A percentile compares a stretch with the other conserved stretches of the same genome.
phyloP scores from a whole-genome alignment of 2,797 vertebrate species.

The Coregonus sp. region DNA sequence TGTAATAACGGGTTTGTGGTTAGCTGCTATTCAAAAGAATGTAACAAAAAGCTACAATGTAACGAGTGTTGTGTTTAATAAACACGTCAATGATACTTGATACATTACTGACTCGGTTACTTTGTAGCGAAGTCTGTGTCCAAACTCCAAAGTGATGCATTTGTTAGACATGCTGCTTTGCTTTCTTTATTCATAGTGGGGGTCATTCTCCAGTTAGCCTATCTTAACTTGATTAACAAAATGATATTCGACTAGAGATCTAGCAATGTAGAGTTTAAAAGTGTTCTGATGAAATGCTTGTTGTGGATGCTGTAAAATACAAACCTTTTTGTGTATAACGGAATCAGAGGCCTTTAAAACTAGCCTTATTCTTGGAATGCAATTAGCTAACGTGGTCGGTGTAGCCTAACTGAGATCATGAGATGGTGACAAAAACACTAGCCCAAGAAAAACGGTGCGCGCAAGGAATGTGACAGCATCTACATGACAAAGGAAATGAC shows the following conservation, averaged over 20 bases:
- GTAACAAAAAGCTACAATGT: neutral
- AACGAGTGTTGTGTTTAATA: conserved; percentile 10
- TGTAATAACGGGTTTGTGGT: neutral
- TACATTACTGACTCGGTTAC: conserved; percentile 14
- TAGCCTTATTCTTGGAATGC: neutral
- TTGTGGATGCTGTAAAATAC: neutral
- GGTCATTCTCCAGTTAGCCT: neutral
- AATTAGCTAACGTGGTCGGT: neutral
- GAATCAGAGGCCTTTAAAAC: neutral
- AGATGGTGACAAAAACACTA: conserved; percentile 13
- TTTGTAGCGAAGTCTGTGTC: conserved; percentile 1
- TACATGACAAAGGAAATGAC: conserved; percentile 60
- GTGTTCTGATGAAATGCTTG: neutral
- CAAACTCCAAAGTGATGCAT: conserved; percentile 5
- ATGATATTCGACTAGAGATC: neutral
- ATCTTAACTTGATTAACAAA: conserved; percentile 4
- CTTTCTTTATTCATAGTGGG: neutral
- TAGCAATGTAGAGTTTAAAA: neutral
- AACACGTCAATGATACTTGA: conserved; percentile 9
- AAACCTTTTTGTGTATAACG: neutral
- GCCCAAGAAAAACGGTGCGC: conserved; percentile 25
- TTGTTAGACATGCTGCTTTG: conserved; percentile 9
- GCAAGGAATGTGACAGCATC: conserved; percentile 49
- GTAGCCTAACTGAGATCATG: neutral
- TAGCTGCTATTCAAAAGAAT: neutral